phyloP scores from a whole-genome alignment of 2,888 invertebrate species.

The Toxonevra muliebris region DNA sequence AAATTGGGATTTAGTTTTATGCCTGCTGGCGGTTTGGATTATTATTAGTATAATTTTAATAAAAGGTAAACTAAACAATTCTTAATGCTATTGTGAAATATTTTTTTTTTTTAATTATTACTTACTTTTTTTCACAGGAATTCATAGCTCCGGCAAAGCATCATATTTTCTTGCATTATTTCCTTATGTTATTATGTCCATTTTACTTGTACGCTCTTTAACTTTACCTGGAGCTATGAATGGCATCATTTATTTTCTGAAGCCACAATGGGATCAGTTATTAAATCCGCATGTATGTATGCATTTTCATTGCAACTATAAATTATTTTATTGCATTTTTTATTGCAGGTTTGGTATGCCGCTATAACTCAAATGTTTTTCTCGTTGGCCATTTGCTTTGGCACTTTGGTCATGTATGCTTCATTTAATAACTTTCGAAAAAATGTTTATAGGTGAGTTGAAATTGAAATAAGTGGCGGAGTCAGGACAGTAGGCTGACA shows the following conservation, averaged over 20 bases:
- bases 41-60: constrained; percentile 67
- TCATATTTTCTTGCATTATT: constrained; percentile 78
- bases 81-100: too few relatives aligned
- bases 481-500: too few relatives aligned
- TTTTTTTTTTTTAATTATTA: background rate
- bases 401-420: constrained; percentile 71
- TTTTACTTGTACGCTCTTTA: constrained; percentile 69
- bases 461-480: too few relatives aligned
- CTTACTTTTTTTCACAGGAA: constrained; percentile 51
- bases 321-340: constrained; percentile 9
- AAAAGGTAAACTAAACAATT: constrained; percentile 60
- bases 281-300: constrained; percentile 54
- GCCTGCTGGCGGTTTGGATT: constrained; percentile 68
- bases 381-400: constrained; percentile 72
- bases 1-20: constrained; percentile 68
- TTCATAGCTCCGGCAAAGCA: constrained; percentile 71
- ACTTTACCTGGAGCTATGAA: constrained; percentile 71
- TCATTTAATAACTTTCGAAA: constrained; percentile 72
- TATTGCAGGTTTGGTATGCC: constrained; percentile 70
- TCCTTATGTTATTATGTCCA: constrained; percentile 72
- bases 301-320: constrained; percentile 8
- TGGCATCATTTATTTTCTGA: constrained; percentile 73
- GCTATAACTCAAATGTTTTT: constrained; percentile 74
- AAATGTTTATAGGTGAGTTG: constrained; percentile 67
- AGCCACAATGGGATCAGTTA: constrained; percentile 70